Percentiles rank a stretch among this genome's conserved stretches.
phyloP scores from a whole-genome alignment of 2,113 vertebrate genomes.

The Leptocoma aspasia region DNA sequence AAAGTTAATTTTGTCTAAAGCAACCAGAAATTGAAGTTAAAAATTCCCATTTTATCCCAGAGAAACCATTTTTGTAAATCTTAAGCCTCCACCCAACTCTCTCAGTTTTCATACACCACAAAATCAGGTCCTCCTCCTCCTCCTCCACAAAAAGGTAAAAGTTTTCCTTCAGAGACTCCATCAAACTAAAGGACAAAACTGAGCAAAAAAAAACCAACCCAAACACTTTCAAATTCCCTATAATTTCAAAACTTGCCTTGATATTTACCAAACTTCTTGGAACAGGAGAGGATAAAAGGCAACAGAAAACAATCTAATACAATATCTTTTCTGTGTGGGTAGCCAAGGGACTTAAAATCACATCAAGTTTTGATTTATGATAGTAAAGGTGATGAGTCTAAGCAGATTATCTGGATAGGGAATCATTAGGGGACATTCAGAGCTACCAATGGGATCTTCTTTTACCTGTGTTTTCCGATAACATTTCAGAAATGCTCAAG shows the following conservation, averaged over 20 bases:
- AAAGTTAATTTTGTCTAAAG: neutral
- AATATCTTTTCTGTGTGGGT: conserved; percentile 19
- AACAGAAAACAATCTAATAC: conserved; percentile 13
- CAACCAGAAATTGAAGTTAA: neutral
- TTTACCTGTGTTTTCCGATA: conserved; percentile 7
- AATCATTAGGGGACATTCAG: conserved; percentile 41
- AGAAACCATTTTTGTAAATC: neutral
- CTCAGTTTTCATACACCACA: neutral
- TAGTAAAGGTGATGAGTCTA: conserved; percentile 23
- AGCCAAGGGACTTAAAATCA: conserved; percentile 38
- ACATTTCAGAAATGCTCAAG: conserved; percentile 41
- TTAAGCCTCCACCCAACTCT: neutral
- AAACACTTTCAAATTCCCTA: neutral
- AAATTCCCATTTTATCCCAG: neutral
- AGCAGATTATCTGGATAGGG: conserved; percentile 38
- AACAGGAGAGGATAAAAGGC: neutral
- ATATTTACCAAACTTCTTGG: neutral
- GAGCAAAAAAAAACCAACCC: rapidly evolving
- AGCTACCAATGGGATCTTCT: conserved; percentile 4
- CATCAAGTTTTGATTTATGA: conserved; percentile 53
- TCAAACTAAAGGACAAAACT: neutral
- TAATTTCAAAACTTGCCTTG: conserved; percentile 6
- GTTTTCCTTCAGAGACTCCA: neutral
- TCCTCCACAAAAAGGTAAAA: neutral
- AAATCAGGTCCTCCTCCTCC: neutral